Evolutionary conservation across 2,797 vertebrate species (phyloP), one percentile per base, ranked within the genome.

Genomic region (Hippocampus kuda): DNA sequence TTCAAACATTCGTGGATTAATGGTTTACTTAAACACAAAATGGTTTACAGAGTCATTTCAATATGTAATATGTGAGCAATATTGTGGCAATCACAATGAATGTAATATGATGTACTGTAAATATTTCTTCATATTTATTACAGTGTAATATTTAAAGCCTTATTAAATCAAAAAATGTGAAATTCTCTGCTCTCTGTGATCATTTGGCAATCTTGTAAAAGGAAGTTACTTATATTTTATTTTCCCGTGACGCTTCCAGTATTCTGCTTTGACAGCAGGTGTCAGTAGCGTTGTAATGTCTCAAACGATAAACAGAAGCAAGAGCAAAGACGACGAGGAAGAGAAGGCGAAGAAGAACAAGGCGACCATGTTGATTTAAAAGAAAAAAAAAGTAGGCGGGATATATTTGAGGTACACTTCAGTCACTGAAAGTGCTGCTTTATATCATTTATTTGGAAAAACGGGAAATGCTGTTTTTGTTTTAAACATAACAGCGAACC

Each of bases 281-380:
- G 88, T 86, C 83, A 54, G 78, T 5, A 73, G 69, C 57, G 72
- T 10, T 5, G 0, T 0, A 0, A 7, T 30, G 9, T 56, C 49
- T 24, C 41, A 8, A 67, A 68, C 70, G 49, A 82, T 80, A 81
- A 85, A 81, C 75, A 68, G 67, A 34, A 76, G 53, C 66, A 24
- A 8, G 20, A 4, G 34, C 12, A 8, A 8, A 71, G 41, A 49
- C 65, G 5, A 26, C 76, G 79, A 80, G 73, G 81, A 86, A 84
- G 81, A 86, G 72, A 26, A 73, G 79, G 74, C 75, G 86, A 86
- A 83, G 85, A 85, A 84, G 86, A 85, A 83, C 85, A 85, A 81
- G 86, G 87, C 87, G 88, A 88, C 89, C 90, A 90, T 92, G 86
- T 91, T 91, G 88, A 89, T 89, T 86, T 89, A 87, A 88, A 86